phyloP scores from a whole-genome alignment of 2,888 invertebrate genomes.

The Ectemnius cavifrons region DNA sequence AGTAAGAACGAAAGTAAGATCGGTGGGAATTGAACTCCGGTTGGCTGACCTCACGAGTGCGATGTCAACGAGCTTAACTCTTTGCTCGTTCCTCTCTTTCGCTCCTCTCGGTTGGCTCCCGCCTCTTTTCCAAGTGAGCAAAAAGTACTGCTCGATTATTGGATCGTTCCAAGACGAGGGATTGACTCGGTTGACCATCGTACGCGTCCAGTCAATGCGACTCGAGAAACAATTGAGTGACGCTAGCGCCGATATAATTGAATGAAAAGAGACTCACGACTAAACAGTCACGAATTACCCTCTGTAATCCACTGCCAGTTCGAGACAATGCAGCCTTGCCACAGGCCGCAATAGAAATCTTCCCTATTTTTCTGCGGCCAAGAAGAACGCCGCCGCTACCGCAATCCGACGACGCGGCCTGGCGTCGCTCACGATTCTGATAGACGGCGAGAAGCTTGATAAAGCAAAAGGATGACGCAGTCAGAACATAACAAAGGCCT shows the following conservation, averaged over 20 bases:
- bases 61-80: conserved; percentile 75
- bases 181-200: conserved; percentile 1
- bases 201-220: no score
- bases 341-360: conserved; percentile 11
- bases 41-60: conserved; percentile 73
- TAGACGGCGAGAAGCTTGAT: conserved; percentile 14
- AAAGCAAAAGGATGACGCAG: conserved; percentile 61
- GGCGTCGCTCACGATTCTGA: no score
- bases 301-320: not conserved
- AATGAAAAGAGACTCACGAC: conserved; percentile 1
- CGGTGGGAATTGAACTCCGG: conserved; percentile 72
- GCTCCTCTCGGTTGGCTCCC: conserved; percentile 23
- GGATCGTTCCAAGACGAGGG: conserved; percentile 2
- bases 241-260: not conserved
- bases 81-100: conserved; percentile 37
- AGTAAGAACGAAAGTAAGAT: conserved; percentile 56
- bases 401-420: no score
- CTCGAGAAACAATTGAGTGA: not conserved
- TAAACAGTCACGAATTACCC: not conserved
- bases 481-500: conserved; percentile 68
- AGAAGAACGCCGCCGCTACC: not conserved
- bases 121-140: conserved; percentile 9
- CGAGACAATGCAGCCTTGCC: not conserved
- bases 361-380: conserved; percentile 25
- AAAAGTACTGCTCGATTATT: conserved; percentile 34